A percentile compares a stretch with the other conserved stretches of the same genome.
Conservation (phyloP, 2,888 invertebrate genomes). For the Pollenia angustigena region DNA sequence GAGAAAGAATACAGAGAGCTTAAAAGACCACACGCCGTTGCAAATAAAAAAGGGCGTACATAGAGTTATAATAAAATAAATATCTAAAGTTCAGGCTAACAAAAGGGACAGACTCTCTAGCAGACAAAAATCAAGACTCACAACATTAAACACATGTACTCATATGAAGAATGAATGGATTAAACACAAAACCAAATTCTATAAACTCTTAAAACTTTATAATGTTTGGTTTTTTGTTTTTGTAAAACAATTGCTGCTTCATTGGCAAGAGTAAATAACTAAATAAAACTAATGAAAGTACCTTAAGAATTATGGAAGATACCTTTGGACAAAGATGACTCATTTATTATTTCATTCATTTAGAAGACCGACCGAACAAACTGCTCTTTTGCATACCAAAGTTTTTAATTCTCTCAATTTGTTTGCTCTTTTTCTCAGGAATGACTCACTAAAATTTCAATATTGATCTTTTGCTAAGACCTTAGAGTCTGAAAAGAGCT, state of each 20-base stretch:
- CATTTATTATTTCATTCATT: constrained; percentile 48
- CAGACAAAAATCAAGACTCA: background rate
- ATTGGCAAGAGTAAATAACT: background rate
- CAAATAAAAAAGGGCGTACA: constrained; percentile 57
- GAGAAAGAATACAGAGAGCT: constrained; percentile 37
- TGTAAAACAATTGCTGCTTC: background rate
- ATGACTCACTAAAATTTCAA: constrained; percentile 58
- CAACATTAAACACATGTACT: background rate
- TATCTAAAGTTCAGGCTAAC: constrained; percentile 45
- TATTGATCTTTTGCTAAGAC: background rate
- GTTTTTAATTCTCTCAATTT: background rate
- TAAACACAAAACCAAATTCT: background rate
- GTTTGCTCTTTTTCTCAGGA: background rate
- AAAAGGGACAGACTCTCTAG: constrained; percentile 7
- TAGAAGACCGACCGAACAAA: background rate
- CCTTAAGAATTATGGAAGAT: constrained; percentile 30
- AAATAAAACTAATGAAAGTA: background rate
- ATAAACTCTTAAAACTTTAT: background rate
- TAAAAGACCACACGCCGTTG: constrained; percentile 76
- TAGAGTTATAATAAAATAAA: constrained; percentile 51
- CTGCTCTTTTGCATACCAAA: constrained; percentile 46
- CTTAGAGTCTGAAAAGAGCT: constrained; percentile 27
- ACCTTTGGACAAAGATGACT: constrained; percentile 50
- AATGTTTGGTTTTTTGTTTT: background rate
- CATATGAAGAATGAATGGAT: constrained; percentile 23